phyloP scores from a whole-genome alignment of 1,140 invertebrate genomes.

The Drosophila melanogaster region Release_6_plus_ISO1_MT NC_004354.4:15434001-15434500 shows the following conservation, averaged over 20 bases:
- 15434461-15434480: background rate
- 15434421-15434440: slow-evolving; percentile 24
- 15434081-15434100: background rate
- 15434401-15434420: slow-evolving; percentile 56
- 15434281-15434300: slow-evolving; percentile 54
- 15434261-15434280: slow-evolving; percentile 53
- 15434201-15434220: slow-evolving; percentile 5
- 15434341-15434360: background rate
- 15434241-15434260: slow-evolving; percentile 28
- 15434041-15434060: no score
- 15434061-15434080: no score
- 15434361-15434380: slow-evolving; percentile 33
- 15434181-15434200: slow-evolving; percentile 7
- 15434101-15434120: background rate
- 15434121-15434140: background rate
- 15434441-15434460: background rate
- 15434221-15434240: slow-evolving; percentile 25
- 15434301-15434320: slow-evolving; percentile 54
- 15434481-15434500: slow-evolving; percentile 43
- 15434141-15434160: background rate
- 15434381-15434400: slow-evolving; percentile 62
- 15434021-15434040: no score
- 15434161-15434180: background rate
- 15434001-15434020: slow-evolving; percentile 2
- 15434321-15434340: slow-evolving; percentile 18